A percentile compares a stretch with the other conserved stretches of the same genome.
Conservation (phyloP, 2,888 invertebrate species). For the Blastobasis lacticolella region DNA sequence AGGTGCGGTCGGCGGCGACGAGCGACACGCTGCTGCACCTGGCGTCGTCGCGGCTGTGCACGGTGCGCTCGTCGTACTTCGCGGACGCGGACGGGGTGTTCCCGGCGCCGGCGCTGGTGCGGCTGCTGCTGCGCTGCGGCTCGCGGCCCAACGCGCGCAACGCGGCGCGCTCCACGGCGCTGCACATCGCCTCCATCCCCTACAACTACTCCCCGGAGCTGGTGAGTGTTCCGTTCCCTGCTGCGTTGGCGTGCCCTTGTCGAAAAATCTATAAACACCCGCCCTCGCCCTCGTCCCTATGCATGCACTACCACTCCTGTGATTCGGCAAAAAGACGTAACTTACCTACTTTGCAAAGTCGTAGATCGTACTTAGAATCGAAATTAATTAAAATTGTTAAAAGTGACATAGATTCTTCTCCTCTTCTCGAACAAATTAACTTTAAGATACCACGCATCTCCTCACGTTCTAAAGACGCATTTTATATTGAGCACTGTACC, state of each 20-base stretch:
- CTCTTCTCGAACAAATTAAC: too few species aligned
- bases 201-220: slow-evolving; percentile 77
- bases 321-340: not conserved
- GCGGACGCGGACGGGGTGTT: slow-evolving; percentile 81
- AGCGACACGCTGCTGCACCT: slow-evolving; percentile 91
- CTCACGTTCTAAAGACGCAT: too few species aligned
- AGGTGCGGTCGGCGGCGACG: slow-evolving; percentile 79
- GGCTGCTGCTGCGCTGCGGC: slow-evolving; percentile 84
- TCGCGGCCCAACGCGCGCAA: slow-evolving; percentile 85
- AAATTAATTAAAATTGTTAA: too few species aligned
- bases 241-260: not conserved
- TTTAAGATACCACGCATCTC: too few species aligned
- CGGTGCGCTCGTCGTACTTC: slow-evolving; percentile 84
- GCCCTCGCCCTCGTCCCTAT: not conserved
- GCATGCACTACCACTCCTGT: not conserved
- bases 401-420: too few species aligned
- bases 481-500: too few species aligned
- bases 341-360: too few species aligned
- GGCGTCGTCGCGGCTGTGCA: slow-evolving; percentile 84
- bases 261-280: not conserved
- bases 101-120: slow-evolving; percentile 80
- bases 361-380: too few species aligned
- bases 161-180: slow-evolving; percentile 83
- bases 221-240: not conserved
- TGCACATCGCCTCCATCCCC: slow-evolving; percentile 86